Base-by-base conservation (phyloP, 1,140 invertebrate genomes). In the Vanessa tameamea region DNA sequence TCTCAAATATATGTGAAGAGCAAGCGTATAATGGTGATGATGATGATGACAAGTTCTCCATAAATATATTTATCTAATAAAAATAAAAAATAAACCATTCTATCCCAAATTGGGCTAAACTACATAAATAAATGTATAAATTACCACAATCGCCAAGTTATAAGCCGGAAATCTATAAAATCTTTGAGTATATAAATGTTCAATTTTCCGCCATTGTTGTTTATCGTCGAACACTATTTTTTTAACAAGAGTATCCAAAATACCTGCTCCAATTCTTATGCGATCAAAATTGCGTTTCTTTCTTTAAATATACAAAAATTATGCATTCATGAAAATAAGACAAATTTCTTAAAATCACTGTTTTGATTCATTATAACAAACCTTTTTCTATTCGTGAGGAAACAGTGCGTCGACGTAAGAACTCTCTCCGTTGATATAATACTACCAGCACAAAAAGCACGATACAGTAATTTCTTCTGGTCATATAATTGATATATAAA, bases 341-440 rank as follows among this genome's bases (percentile, higher is more conserved):
- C 0, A 9, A 0, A 9, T 43, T 43, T 43, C 37, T 43, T 11
- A 9, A 11, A 43, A 43, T 43, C 8, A 43, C 6, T 43, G 7
- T 43, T 43, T 43, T 9, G 1, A 43, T 11, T 1, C 1, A 43
- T 43, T 9, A 43, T 23, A 57, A 61, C 51, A 63, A 76, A 89
- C 87, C 73, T 79, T 83, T 89, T 89, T 70, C 79, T 84, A 53
- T 87, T 87, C 13, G 83, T 86, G 3, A 84, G 71, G 66, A 87
- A 87, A 61, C 87, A 89, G 26, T 87, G 80, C 6, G 86, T 64
- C 11, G 87, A 87, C 15, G 81, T 79, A 7, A 89, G 64, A 6
- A 89, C 86, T 55, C 78, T 81, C 1, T 47, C 31, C 13, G 74
- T 47, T 4, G 73, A 74, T 15, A 89, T 86, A 51, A 89, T 87